phyloP scores from a whole-genome alignment of 1,140 invertebrate species.

The Pseudomyrmex concolor region DNA sequence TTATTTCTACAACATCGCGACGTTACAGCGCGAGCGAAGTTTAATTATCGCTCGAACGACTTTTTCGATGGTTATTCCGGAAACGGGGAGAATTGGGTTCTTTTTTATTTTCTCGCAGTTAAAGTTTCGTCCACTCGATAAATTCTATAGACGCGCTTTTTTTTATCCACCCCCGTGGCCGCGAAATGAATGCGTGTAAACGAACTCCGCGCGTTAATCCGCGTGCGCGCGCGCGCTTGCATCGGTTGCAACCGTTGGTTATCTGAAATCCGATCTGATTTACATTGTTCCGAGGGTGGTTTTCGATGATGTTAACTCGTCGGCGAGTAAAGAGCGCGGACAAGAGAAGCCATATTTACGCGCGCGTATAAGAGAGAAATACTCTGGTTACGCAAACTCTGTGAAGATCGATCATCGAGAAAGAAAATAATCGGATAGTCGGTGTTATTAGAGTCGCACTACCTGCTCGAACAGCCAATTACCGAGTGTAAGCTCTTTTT shows the following conservation, averaged over 20 bases:
- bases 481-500: slow-evolving; percentile 24
- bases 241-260: background rate
- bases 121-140: slow-evolving; percentile 7
- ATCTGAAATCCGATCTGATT: slow-evolving; percentile 46
- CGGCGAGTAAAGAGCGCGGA: background rate
- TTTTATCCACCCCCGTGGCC: slow-evolving; percentile 1
- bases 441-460: slow-evolving; percentile 15
- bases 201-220: background rate
- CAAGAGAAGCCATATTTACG: slow-evolving; percentile 27
- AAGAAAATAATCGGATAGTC: slow-evolving; percentile 46
- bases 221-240: slow-evolving; percentile 11
- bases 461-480: background rate
- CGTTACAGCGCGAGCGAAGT: background rate
- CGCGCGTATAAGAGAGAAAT: background rate
- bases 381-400: slow-evolving; percentile 26
- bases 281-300: slow-evolving; percentile 35
- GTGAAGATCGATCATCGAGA: slow-evolving; percentile 6
- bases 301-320: slow-evolving; percentile 40
- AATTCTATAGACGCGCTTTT: slow-evolving; percentile 17
- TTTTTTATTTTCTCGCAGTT: slow-evolving; percentile 16
- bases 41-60: background rate
- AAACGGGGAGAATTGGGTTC: background rate
- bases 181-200: slow-evolving; percentile 35
- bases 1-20: background rate
- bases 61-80: background rate